Base-by-base conservation (phyloP, 2,113 vertebrate species). In the Heterotis niloticus region DNA sequence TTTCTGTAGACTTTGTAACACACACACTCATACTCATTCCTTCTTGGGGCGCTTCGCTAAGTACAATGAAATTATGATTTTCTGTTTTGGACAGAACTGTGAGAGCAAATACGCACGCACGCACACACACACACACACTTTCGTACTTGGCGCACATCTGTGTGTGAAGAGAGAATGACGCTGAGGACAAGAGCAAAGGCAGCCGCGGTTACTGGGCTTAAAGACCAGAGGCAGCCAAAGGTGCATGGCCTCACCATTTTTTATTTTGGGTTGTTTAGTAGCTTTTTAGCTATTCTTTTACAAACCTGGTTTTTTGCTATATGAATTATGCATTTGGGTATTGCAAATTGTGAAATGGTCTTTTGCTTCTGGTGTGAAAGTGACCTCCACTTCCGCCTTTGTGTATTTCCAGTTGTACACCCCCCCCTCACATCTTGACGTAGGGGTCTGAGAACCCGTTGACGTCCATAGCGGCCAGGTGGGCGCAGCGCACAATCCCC, bases 371-470 rank as follows among this genome's bases (percentile, higher is more conserved):
- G 34, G 34, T 44, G n/a, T 52, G 34, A 44, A 44, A 44, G 34
- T 44, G 34, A 17, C 20, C 59, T 62, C 10, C 59, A 62, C 59
- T 62, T 10, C 11, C 14, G 18, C 1, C 23, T 57, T 10, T 26
- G 5, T 57, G 23, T 14, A 51, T 4, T 1, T 56, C 20, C 23
- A 12, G 34, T 4, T 28, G 7, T 56, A 62, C 1, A 2, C 59
- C 51, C 16, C 64, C 28, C 7, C 68, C 94, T 95, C 87, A 95
- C 94, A 91, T 94, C 89, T 96, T 96, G 79, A 95, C 94, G 10
- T 96, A 95, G 79, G 94, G 94, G 83, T 96, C 95, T 0, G 95
- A 96, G 87, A 94, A 96, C 56, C 94, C 95, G 0, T 95, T 95
- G 82, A 95, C 94, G 0, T 96, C 94, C 94, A 96, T 95, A 71